Evolutionary conservation across 2,888 invertebrate genomes (phyloP), one percentile per base, ranked within the genome.

Genomic region (Linnaemya tessellans): DNA sequence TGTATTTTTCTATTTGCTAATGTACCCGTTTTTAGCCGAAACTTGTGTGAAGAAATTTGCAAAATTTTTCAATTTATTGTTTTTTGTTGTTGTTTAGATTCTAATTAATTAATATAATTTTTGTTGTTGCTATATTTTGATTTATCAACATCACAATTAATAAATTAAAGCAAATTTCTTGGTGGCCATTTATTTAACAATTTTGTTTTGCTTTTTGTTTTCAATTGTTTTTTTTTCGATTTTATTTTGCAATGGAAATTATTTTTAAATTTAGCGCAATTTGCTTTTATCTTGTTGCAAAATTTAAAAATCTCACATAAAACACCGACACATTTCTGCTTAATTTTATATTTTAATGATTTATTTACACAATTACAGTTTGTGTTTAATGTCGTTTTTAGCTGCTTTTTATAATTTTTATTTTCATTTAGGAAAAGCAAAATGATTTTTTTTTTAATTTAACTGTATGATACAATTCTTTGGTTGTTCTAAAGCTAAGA

Each of bases 1-100:
- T 68, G 13, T 51, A 15, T 9, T 25, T 60, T n/a, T 70, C 18
- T 82, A 79, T 13, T 70, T 75, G 75, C 79, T 85, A 82, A 79
- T 67, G 43, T 88, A 88, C 88, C 88, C 88, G 90, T 90, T 90
- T 90, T 90, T 88, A 87, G 89, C 90, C 90, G 90, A 90, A 90
- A 91, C 90, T 90, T 91, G 90, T 89, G 91, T 90, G 86, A 80
- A 51, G 64, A 43, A 81, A 25, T 65, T 58, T 73, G 68, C 68
- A 51, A 71, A 18, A 75, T 35, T 75, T 43, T 41, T 30, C 56
- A 2, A 68, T 68, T 49, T 25, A 75, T 30, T 35, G 30, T 65
- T 51, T 73, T 22, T 43, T 68, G 15, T 83, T 71, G 22, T 35
- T 58, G 18, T 60, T 54, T 22, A 56, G 38, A 43, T 22, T 73